A percentile compares a stretch with the other conserved stretches of the same genome.
These are phyloP conservation scores for Ischnura elegans DNA, from an alignment of 2,888 invertebrate species.

Conservation along the genomic window DNA sequence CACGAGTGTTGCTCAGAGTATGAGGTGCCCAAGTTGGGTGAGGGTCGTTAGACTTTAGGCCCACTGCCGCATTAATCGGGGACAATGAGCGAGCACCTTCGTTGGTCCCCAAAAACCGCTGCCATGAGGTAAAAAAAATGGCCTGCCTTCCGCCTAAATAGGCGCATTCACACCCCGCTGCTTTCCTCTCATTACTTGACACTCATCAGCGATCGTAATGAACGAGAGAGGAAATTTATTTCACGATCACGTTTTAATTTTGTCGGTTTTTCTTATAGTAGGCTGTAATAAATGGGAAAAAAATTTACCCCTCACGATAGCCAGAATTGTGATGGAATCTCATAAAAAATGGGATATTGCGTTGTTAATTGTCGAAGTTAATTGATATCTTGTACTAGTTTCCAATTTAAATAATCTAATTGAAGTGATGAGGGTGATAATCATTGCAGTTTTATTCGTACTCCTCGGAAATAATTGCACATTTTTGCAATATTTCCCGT, in stretches of 20 bases:
- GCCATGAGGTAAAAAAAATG: neutral
- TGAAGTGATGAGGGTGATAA: no score
- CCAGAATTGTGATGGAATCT: no score
- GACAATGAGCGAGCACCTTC: neutral
- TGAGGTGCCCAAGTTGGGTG: neutral
- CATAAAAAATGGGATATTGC: no score
- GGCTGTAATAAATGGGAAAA: neutral
- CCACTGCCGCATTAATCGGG: neutral
- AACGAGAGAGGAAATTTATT: neutral
- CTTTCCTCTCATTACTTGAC: neutral
- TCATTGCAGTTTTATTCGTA: no score
- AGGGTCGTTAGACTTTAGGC: neutral
- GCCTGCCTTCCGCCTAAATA: neutral
- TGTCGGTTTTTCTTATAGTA: neutral
- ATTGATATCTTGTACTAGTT: no score
- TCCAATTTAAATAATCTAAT: no score
- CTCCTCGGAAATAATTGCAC: no score
- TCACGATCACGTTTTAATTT: neutral
- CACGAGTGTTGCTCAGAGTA: no score
- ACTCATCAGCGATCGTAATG: conserved; percentile 17
- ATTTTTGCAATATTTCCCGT: no score
- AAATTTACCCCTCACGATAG: neutral
- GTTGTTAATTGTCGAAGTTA: no score
- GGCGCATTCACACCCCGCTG: neutral
- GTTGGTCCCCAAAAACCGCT: neutral